Evolutionary conservation across 2,888 invertebrate genomes (phyloP), one percentile per base, ranked within the genome.

Genomic region (Eupeodes latifasciatus): DNA sequence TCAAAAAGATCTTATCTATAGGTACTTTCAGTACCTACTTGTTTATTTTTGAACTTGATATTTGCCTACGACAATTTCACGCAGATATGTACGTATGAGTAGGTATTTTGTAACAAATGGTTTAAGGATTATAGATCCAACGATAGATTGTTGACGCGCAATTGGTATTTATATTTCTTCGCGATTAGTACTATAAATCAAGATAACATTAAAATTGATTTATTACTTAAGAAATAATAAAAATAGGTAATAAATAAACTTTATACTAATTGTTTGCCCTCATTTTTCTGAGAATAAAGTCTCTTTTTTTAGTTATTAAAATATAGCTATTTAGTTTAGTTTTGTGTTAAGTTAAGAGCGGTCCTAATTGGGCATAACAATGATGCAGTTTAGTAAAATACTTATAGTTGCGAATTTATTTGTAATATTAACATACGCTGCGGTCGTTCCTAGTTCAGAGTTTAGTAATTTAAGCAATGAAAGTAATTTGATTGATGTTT

Each of bases 401-500:
- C 16, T 69, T 16, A 2, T 69, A 40, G 9, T 66, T 49, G 49
- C 16, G 10, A 40, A 16, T 19, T 55, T 69, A 40, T 6, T 53
- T 40, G 16, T 19, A 16, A 53, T 53, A 40, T 36, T 53, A 10
- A 19, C 53, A 5, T 40, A 16, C 12, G 11, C 53, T 19, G 36
- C 27, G 53, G 53, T 69, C n/a, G 40, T 69, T 36, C 53, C 49
- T 1, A 9, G 4, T n/a, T 14, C n/a, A 10, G 9, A 67, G 2
- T 64, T 9, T 5, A 49, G 14, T 66, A 1, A 49, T 36, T 69
- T 47, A 36, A 16, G 14, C 40, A 10, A n/a, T 34, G n/a, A 67
- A n/a, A 51, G 5, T 3, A 51, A 34, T n/a, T 69, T 11, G 40
- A 14, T 40, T 53, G 53, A 55, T 88, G n/a, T 87, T 69, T 72